phyloP scores from a whole-genome alignment of 37 sponge, comb jelly and placozoan species.

The Diacarnus erythraeanus region DNA sequence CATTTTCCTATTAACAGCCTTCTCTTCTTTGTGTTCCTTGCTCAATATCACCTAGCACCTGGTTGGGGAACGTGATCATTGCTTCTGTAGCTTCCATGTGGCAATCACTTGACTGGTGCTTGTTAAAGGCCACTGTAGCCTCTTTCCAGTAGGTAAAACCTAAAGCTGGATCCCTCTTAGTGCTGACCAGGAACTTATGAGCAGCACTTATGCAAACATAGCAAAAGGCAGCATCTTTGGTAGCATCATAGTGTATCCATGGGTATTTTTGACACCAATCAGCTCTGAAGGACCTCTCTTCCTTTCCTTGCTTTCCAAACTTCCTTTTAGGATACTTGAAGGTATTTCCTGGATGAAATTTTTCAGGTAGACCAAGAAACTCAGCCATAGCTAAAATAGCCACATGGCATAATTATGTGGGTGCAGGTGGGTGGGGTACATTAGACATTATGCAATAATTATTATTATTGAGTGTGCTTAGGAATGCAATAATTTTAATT shows the following conservation, averaged over 20 bases:
- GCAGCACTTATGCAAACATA: slow-evolving; percentile 47
- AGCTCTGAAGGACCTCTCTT: too few relatives aligned
- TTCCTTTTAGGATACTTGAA: too few relatives aligned
- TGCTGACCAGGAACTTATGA: slow-evolving; percentile 45
- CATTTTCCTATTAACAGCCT: slow-evolving; percentile 53
- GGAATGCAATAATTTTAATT: too few relatives aligned
- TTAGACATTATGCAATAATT: too few relatives aligned
- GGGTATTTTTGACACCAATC: not conserved
- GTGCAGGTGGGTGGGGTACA: too few relatives aligned
- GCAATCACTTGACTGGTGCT: slow-evolving; percentile 63
- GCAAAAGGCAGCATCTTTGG: slow-evolving; percentile 10
- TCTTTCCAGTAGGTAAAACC: slow-evolving; percentile 82
- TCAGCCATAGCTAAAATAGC: too few relatives aligned
- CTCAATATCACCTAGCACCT: slow-evolving; percentile 42
- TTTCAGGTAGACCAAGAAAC: too few relatives aligned
- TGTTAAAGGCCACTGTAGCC: slow-evolving; percentile 66
- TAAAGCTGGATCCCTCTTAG: slow-evolving; percentile 67
- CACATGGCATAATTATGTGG: too few relatives aligned
- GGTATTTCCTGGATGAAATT: too few relatives aligned
- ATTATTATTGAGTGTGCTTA: too few relatives aligned
- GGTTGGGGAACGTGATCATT: slow-evolving; percentile 38
- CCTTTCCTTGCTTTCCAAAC: too few relatives aligned
- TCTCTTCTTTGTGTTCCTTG: slow-evolving; percentile 30
- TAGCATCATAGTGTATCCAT: not conserved
- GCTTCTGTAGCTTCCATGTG: slow-evolving; percentile 72